Percentiles rank a stretch among this genome's conserved stretches.
Evolutionary conservation across 2,113 vertebrate genomes (phyloP).

Genomic region (Tragelaphus scriptus): DNA sequence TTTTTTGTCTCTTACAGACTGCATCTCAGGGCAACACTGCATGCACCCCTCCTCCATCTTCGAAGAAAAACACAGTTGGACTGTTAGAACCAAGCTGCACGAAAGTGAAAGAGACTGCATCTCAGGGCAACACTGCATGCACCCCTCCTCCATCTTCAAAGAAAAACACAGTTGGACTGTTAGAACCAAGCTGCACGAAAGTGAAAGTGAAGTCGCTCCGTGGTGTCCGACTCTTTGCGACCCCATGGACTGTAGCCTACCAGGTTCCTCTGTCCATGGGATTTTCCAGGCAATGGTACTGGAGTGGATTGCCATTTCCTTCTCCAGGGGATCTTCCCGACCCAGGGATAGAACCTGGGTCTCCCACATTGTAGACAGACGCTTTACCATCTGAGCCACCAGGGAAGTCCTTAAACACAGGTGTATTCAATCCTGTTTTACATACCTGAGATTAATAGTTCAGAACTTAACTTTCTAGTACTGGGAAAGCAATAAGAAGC

Average conservation of each 20-base stretch:
- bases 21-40: neutral
- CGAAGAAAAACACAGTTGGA: neutral
- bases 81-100: neutral
- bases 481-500: neutral
- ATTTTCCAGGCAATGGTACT: too few relatives aligned
- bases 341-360: too few relatives aligned
- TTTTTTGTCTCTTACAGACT: neutral
- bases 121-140: rapidly evolving
- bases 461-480: neutral
- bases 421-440: neutral
- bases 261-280: too few relatives aligned
- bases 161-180: neutral
- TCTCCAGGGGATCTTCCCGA: too few relatives aligned
- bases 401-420: too few relatives aligned
- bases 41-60: neutral
- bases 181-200: neutral
- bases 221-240: too few relatives aligned
- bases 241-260: too few relatives aligned
- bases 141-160: neutral
- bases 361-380: too few relatives aligned
- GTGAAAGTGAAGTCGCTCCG: too few relatives aligned
- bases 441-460: neutral
- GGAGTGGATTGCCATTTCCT: too few relatives aligned
- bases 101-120: neutral
- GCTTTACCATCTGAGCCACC: too few relatives aligned